Base-by-base conservation (phyloP, 2,113 vertebrate genomes). In the Archocentrus centrarchus region DNA sequence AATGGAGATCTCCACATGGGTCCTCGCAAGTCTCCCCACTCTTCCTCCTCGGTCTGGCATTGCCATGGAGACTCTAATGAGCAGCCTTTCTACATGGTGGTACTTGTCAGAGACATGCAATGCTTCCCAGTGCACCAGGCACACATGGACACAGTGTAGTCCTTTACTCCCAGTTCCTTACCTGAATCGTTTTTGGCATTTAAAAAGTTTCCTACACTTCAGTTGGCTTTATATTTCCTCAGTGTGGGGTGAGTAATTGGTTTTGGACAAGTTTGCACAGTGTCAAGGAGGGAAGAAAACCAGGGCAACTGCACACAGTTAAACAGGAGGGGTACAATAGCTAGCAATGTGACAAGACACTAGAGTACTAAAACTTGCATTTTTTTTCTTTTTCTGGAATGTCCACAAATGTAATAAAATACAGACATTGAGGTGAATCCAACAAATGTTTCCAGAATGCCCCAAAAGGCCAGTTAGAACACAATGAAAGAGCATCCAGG, bases 1-100 rank as follows among this genome's bases (percentile, higher is more conserved):
- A 93, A 90, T 93, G 64, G 81, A 73, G 62, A 81, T 87, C 91
- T 92, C 93, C 83, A 58, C 91, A 88, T 79, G 92, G 82, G 81
- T 86, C 83, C 86, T 89, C 78, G 70, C 80, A 86, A 66, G 64
- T 55, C 64, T 79, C 58, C 55, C 35, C 80, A 59, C 70, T 85
- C 80, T 86, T 91, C 85, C 59, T 63, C 77, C 78, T 82, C 27
- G 2, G 75, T 80, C 59, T 53, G 66, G 75, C 82, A 88, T 94
- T 18, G 59, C 93, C 93, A 94, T 92, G 91, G 93, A 90, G 86
- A 94, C 89, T 83, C 79, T 3, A 39, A 75, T 4, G 22, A 90
- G 82, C 2, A 55, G 79, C 73, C 35, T 59, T 11, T 7, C 77
- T 30, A n/a, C 83, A 44, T 66, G 77, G 50, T 15, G 3, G 85